Evolutionary conservation across 2,113 vertebrate genomes (phyloP).

Genomic region (Austrofundulus limnaeus): DNA sequence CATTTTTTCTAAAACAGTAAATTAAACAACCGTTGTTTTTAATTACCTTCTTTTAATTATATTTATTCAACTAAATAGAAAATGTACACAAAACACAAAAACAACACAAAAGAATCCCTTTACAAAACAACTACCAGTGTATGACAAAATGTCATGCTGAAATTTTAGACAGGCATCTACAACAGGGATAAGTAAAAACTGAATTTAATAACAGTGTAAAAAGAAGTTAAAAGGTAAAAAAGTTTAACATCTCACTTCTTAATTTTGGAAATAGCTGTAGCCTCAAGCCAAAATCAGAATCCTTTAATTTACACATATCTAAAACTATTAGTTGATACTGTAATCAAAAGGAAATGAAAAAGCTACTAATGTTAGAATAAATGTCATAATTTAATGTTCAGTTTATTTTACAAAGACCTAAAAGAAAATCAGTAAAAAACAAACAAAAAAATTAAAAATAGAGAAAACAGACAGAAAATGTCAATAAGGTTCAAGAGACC

Average conservation of each 20-base stretch:
- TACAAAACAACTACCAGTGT: too few species aligned
- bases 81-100: too few species aligned
- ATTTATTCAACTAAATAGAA: too few species aligned
- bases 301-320: constrained; percentile 6
- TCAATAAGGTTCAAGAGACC: background rate
- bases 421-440: background rate
- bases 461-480: background rate
- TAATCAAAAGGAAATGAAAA: background rate
- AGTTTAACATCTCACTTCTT: background rate
- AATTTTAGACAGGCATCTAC: background rate
- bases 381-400: background rate
- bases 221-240: background rate
- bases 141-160: too few species aligned
- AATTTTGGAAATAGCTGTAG: constrained; percentile 11
- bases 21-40: too few species aligned
- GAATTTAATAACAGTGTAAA: background rate
- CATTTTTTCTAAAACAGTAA: too few species aligned
- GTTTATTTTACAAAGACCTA: background rate
- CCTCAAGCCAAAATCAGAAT: constrained; percentile 14
- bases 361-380: background rate
- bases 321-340: background rate
- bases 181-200: background rate
- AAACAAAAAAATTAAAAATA: background rate
- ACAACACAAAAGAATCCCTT: too few species aligned
- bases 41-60: too few species aligned